Evolutionary conservation across 2,888 invertebrate genomes (phyloP), one percentile per base, ranked within the genome.

Genomic region (Uloborus plumipes): DNA sequence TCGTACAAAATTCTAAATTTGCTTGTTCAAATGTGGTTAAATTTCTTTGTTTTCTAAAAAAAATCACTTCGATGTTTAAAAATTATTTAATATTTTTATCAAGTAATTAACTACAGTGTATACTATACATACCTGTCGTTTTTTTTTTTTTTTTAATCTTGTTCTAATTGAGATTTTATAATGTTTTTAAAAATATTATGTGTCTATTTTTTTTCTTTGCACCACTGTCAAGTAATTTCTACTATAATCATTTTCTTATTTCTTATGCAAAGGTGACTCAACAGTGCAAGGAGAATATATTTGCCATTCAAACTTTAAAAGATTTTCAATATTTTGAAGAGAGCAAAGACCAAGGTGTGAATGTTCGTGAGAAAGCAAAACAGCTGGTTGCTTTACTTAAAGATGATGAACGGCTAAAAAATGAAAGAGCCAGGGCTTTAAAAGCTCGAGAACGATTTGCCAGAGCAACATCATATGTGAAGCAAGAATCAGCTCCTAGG

Each of bases 271-370:
- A 90, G 90, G 96, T 98, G 50, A 96, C 97, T 15, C 95, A 97
- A 90, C 99, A 99, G 89, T 99, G 99, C 90, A 97, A 96, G 89
- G 99, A 99, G 90, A 99, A 99, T 89, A 97, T 99, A 87, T 99
- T 95, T 90, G 97, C 98, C 69, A 99, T 99, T 89, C 97, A 99
- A 90, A 99, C 99, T n/a, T 91, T 99, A 84, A 96, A 96, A 88
- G 97, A 98, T 90, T 99, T 99, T 90, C 98, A 99, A 89, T 95
- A 99, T 89, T 93, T 95, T 89, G 99, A 99, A 89, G 99, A 99
- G 88, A 62, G 80, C 16, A 98, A 98, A 89, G 99, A 99, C 90
- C 98, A 98, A 90, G 99, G 95, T 85, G 92, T 97, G 87, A 98
- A 98, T 90, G 98, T 99, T 0, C 92, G 99, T 75, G 98, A 99